A percentile compares a stretch with the other conserved stretches of the same genome.
Evolutionary conservation across 2,888 invertebrate genomes (phyloP).

Genomic region (Tetragnatha montana): DNA sequence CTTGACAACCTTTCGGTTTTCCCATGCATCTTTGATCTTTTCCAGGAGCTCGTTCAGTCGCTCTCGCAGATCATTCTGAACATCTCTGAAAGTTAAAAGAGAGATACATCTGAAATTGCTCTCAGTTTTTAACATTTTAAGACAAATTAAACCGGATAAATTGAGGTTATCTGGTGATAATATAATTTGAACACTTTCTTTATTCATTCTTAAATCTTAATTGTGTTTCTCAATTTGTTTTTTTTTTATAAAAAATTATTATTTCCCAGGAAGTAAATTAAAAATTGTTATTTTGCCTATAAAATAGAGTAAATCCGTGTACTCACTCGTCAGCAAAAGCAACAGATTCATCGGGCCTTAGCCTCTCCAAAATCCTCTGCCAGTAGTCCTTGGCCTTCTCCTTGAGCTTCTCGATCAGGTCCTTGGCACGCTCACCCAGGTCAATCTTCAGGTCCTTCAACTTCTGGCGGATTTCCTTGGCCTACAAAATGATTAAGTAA

Average conservation of each 20-base stretch:
- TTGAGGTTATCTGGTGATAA: too few species aligned
- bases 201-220: too few species aligned
- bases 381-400: constrained; percentile 61
- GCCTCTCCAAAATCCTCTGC: constrained; percentile 27
- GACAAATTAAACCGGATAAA: too few species aligned
- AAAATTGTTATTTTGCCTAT: too few species aligned
- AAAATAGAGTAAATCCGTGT: not conserved
- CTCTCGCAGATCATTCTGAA: not conserved
- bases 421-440: constrained; percentile 38
- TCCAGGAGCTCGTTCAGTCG: constrained; percentile 24
- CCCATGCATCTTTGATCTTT: constrained; percentile 47
- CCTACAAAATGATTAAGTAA: not conserved
- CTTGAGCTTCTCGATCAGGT: constrained; percentile 13
- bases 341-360: not conserved
- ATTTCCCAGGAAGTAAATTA: too few species aligned
- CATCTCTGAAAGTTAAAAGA: not conserved
- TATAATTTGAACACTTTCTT: too few species aligned
- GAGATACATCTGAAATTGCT: too few species aligned
- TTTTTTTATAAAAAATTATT: too few species aligned
- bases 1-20: constrained; percentile 12
- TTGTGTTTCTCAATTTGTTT: too few species aligned
- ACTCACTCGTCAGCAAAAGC: constrained; percentile 6
- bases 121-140: too few species aligned
- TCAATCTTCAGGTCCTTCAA: constrained; percentile 55
- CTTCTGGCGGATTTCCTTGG: constrained; percentile 43